These are phyloP conservation scores for Drosophila ezoana DNA, from an alignment of 2,888 invertebrate genomes.

Conservation along the genomic window DNA sequence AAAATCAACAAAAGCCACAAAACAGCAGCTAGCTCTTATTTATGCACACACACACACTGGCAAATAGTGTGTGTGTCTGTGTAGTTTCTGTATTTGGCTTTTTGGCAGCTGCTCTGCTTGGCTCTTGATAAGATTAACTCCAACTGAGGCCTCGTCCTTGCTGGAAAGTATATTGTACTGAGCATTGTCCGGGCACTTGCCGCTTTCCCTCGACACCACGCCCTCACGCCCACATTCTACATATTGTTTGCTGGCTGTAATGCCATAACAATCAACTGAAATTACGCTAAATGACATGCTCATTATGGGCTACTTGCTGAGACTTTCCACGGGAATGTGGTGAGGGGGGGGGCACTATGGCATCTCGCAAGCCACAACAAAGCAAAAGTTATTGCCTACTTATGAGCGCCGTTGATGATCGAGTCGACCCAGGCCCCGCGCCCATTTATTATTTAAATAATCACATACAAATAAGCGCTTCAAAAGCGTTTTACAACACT, in stretches of 20 bases:
- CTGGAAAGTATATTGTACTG: conserved; percentile 49
- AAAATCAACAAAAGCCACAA: conserved; percentile 32
- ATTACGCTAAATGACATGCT: conserved; percentile 80
- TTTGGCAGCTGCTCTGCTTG: conserved; percentile 27
- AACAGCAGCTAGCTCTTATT: conserved; percentile 44
- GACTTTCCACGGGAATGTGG: conserved; percentile 3
- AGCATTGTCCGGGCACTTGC: conserved; percentile 28
- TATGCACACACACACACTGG: conserved; percentile 35
- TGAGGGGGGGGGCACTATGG: background rate
- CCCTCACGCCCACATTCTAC: background rate
- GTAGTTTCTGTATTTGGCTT: conserved; percentile 36
- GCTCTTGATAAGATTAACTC: conserved; percentile 70
- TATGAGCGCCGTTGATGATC: conserved; percentile 65
- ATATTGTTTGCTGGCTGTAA: conserved; percentile 56
- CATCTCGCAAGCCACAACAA: conserved; percentile 51
- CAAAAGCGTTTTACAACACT: conserved; percentile 71
- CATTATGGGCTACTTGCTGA: conserved; percentile 63
- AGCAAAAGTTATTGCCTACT: conserved; percentile 76
- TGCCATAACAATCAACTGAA: conserved; percentile 76
- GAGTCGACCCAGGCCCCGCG: conserved; percentile 36
- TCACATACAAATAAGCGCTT: conserved; percentile 75
- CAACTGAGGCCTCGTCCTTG: conserved; percentile 42
- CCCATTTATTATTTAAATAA: conserved; percentile 76
- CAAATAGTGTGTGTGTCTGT: conserved; percentile 3
- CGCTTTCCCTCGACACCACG: background rate